These are phyloP conservation scores for Lymantria dispar DNA, from an alignment of 2,888 invertebrate species.

Conservation along the genomic window DNA sequence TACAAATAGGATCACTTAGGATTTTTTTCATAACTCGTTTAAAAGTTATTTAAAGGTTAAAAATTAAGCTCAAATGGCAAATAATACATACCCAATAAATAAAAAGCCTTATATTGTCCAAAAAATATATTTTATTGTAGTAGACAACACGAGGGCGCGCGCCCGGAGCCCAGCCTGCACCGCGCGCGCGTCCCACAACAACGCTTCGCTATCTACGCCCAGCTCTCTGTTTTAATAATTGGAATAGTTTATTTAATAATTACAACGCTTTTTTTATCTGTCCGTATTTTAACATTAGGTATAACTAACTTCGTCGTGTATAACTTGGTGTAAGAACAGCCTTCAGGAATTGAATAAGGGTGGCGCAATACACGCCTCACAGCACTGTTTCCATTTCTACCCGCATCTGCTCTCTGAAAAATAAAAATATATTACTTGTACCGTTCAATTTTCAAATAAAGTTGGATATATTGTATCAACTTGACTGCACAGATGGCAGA, in stretches of 20 bases:
- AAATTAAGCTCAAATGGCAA: no score
- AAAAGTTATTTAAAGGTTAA: no score
- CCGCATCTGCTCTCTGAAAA: constrained; percentile 83
- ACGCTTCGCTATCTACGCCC: constrained; percentile 80
- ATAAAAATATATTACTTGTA: background rate
- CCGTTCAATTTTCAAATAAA: no score
- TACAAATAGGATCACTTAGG: no score
- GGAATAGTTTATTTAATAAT: constrained; percentile 84
- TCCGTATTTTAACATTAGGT: constrained; percentile 79
- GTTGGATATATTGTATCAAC: no score
- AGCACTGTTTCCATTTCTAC: constrained; percentile 97
- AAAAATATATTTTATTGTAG: constrained; percentile 83
- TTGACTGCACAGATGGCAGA: no score
- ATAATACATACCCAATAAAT: no score
- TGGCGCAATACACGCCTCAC: constrained; percentile 85
- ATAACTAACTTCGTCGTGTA: constrained; percentile 82
- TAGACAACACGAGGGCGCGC: constrained; percentile 79
- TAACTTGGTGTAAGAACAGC: constrained; percentile 83
- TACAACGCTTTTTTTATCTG: constrained; percentile 80
- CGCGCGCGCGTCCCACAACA: constrained; percentile 78
- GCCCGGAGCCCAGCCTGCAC: constrained; percentile 76
- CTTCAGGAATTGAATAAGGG: constrained; percentile 81
- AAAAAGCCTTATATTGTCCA: constrained; percentile 68
- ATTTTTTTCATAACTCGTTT: no score
- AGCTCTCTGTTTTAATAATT: constrained; percentile 82